Base-by-base conservation (phyloP, 2,888 invertebrate species). In the Acholoe squamosa region DNA sequence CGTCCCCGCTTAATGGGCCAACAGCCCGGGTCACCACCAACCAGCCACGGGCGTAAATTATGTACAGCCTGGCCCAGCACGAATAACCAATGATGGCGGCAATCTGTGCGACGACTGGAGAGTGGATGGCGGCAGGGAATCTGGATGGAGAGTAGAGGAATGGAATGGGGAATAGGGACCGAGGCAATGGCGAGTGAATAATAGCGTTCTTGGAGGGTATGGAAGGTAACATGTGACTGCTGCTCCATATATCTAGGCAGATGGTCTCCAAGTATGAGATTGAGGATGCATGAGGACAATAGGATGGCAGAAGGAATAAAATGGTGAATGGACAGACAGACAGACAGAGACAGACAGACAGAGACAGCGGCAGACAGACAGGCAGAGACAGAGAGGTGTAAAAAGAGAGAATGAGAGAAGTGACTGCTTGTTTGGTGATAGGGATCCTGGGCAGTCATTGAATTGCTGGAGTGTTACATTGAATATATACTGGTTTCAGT, bases 41-140 rank as follows among this genome's bases (percentile, higher is more conserved):
- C 54, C 25, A 16, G 86, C 54, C n/a, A 25, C 14, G 84, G 86
- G 54, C 86, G 86, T 86, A 86, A 86, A 86, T 86, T 54, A 86
- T 86, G 52, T 86, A 86, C 86, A 28, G 33, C 54, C 14, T 1
- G 56, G 28, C 28, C 52, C n/a, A 56, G 25, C 52, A 25, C 54
- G 86, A 86, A 86, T 86, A 56, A 86, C 31, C 86, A 86, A 86
- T 86, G 86, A 86, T 54, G 54, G 25, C 54, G 54, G 28, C 52
- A 28, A 28, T 86, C 86, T 51, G 84, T 25, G 84, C 22, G 33
- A 28, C 22, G 43, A 10, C 1, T 19, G 43, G 84, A 84, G 84
- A 61, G 61, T 61, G 61, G n/a, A 43, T 43, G 61, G 3, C 12
- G 19, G 22, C 61, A 3, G 19, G n/a, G 12, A 3, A 61, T 61